A percentile compares a stretch with the other conserved stretches of the same genome.
Conservation (phyloP, 1,140 invertebrate species). For the Belonocnema kinseyi region DNA sequence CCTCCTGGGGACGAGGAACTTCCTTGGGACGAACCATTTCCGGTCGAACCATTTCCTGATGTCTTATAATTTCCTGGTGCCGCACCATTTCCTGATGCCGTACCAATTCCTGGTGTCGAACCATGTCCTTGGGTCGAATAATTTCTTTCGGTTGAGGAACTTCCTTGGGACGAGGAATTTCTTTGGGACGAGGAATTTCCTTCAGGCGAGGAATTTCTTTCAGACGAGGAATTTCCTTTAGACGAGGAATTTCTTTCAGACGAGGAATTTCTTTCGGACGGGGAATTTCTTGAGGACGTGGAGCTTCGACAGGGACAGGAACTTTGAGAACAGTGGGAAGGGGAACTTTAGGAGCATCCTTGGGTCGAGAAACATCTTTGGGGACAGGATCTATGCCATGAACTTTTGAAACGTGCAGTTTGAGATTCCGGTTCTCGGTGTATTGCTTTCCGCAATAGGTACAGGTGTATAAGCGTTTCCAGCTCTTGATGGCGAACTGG, state of each 20-base stretch:
- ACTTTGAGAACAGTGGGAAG: neutral
- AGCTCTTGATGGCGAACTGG: slow-evolving; percentile 59
- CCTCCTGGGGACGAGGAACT: neutral
- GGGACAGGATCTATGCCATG: slow-evolving; percentile 48
- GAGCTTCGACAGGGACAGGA: neutral
- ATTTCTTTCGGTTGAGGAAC: neutral
- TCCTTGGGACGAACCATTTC: neutral
- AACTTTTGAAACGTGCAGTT: slow-evolving; percentile 56
- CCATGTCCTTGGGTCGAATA: neutral
- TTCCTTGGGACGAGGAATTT: neutral
- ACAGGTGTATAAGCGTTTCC: slow-evolving; percentile 61
- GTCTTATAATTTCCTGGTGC: too few relatives aligned
- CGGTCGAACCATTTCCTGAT: neutral
- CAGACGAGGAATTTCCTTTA: neutral
- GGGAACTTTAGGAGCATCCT: neutral
- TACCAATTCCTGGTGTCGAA: too few relatives aligned
- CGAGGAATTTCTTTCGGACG: neutral
- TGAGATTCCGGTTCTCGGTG: slow-evolving; percentile 50
- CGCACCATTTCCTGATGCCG: neutral
- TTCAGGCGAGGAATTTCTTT: neutral
- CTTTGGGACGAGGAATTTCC: neutral
- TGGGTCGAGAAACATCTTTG: neutral
- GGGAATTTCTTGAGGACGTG: neutral
- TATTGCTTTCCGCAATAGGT: slow-evolving; percentile 63
- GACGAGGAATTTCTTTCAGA: neutral